Conservation (phyloP, 2,888 invertebrate genomes). For the Protonemura montana region DNA sequence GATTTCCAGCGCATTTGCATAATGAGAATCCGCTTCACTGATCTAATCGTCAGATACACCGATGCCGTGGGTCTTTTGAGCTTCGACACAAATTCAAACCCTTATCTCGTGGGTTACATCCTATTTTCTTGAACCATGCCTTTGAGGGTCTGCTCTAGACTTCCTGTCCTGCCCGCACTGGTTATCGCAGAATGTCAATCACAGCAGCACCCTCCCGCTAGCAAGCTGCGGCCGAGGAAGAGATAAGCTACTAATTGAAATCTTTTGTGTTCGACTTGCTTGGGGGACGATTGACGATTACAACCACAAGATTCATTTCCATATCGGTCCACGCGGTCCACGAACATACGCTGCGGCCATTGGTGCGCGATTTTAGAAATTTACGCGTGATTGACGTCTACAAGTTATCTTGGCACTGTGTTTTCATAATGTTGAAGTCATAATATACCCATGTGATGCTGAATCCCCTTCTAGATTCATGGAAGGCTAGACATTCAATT, state of each 20-base stretch:
- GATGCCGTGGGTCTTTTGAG: neutral
- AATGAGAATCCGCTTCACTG: neutral
- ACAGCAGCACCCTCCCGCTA: neutral
- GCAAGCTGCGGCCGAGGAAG: neutral
- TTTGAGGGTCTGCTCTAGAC: neutral
- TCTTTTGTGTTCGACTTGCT: neutral
- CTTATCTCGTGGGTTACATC: neutral
- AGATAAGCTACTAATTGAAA: neutral
- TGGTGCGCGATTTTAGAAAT: neutral
- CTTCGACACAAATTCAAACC: neutral
- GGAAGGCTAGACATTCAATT: neutral
- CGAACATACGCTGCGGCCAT: no score
- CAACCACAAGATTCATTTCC: no score
- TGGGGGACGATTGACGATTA: neutral
- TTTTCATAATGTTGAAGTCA: neutral
- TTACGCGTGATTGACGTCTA: neutral
- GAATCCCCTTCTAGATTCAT: neutral
- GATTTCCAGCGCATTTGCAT: constrained; percentile 3
- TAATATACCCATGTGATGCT: neutral
- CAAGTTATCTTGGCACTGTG: neutral
- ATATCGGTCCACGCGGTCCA: no score
- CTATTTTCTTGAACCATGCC: neutral
- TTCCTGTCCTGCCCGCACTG: neutral
- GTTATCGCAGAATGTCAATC: neutral
- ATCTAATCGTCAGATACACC: neutral